Base-by-base conservation (phyloP, 2,113 vertebrate species). In the Acrocephalus kingi region DNA sequence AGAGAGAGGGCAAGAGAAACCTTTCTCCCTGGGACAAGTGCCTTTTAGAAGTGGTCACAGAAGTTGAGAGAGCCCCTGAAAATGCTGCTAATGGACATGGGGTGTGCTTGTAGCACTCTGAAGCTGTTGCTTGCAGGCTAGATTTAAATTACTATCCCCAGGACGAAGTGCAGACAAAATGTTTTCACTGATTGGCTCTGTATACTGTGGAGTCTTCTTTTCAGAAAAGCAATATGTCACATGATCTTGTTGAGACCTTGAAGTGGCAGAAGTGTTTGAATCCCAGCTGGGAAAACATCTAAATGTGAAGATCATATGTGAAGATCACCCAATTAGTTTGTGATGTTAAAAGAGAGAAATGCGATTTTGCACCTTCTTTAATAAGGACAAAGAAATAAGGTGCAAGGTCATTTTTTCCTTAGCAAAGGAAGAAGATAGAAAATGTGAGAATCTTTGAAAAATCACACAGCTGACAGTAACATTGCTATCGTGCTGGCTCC, bases 1-100 rank as follows among this genome's bases (percentile, higher is more conserved):
- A 30, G 3, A 85, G 9, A 77, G 10, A 46, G 15, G 1, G 5
- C 0, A 1, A 76, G 52, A 81, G 13, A 56, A 31, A 72, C 28
- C 27, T 5, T 78, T 5, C 11, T 82, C 16, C 11, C 4, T 27
- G 15, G 10, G 13, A 82, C 27, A 64, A 58, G 19, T 49, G 51
- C 20, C 31, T 87, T 84, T 69, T 62, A 58, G 45, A 85, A 76
- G 28, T 3, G 73, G 45, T 27, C 30, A 48, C 46, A 55, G 4
- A 15, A 48, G 21, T 61, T 64, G 41, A 90, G 28, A 62, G 6
- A 30, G 35, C 31, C 19, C 4, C 5, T 21, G 28, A 55, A 67
- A 84, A 72, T 45, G 19, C 19, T 89, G 49, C 41, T 85, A 49
- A 61, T 48, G 49, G 27, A 48, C 46, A 72, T 39, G 19, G 24